phyloP scores from a whole-genome alignment of 2,113 vertebrate genomes.

The Maccullochella peelii region DNA sequence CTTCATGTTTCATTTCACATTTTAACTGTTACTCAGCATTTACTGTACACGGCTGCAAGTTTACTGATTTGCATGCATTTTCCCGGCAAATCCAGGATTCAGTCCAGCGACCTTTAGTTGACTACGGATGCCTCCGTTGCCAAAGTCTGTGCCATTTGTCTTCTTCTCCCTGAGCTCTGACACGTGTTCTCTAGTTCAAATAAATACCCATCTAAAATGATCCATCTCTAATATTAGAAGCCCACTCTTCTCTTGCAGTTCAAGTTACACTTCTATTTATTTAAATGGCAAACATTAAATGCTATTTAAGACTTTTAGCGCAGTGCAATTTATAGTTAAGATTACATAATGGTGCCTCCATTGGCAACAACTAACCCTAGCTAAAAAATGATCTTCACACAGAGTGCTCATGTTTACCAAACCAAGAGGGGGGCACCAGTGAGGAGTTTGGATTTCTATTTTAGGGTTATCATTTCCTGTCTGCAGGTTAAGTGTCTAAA shows the following conservation, averaged over 20 bases:
- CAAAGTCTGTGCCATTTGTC: background rate
- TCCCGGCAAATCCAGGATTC: background rate
- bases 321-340: background rate
- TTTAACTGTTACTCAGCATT: background rate
- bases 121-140: background rate
- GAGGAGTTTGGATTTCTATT: background rate
- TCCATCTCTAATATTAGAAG: background rate
- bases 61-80: background rate
- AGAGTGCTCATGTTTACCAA: background rate
- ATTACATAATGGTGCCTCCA: background rate
- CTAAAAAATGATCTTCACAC: background rate
- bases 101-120: background rate
- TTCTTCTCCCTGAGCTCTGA: background rate
- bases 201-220: background rate
- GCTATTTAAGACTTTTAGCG: constrained; percentile 34
- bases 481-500: background rate
- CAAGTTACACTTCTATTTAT: background rate
- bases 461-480: background rate
- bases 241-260: background rate
- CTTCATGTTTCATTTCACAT: background rate
- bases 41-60: background rate
- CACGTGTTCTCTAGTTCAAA: background rate
- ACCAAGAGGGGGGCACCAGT: too few relatives aligned
- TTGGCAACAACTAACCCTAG: background rate
- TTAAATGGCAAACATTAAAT: background rate